phyloP scores from a whole-genome alignment of 1,140 invertebrate species.

The Lucilia sericata region DNA sequence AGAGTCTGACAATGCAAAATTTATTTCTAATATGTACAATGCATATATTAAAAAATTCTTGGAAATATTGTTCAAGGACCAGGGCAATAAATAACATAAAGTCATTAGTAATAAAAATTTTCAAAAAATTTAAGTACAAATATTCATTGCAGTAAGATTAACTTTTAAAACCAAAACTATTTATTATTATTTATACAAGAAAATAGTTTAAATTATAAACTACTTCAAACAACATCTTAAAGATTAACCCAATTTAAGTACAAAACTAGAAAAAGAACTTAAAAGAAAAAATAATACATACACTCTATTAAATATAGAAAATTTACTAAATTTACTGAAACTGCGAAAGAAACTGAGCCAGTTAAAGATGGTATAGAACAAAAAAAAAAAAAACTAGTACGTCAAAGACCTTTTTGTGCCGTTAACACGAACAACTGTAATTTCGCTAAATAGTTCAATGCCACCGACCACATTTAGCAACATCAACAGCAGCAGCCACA shows the following conservation, averaged over 20 bases:
- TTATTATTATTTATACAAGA: too few species aligned
- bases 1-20: not conserved
- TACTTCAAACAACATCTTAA: not conserved
- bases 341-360: not conserved
- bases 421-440: slow-evolving; percentile 26
- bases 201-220: not conserved
- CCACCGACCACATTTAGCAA: slow-evolving; percentile 12
- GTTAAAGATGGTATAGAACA: not conserved
- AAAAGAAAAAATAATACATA: not conserved
- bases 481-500: not conserved
- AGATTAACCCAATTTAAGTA: not conserved
- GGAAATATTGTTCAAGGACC: too few species aligned
- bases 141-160: too few species aligned
- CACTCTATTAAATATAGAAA: not conserved
- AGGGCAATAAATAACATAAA: too few species aligned
- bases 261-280: not conserved
- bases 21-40: too few species aligned
- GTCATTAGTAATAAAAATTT: too few species aligned
- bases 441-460: slow-evolving; percentile 29
- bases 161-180: too few species aligned
- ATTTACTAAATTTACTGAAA: not conserved
- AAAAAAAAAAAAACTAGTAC: not conserved
- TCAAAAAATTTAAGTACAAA: too few species aligned
- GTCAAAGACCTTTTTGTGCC: slow-evolving; percentile 14
- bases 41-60: too few species aligned